Evolutionary conservation across 2,797 vertebrate genomes (phyloP).

Genomic region (Squalus acanthias): DNA sequence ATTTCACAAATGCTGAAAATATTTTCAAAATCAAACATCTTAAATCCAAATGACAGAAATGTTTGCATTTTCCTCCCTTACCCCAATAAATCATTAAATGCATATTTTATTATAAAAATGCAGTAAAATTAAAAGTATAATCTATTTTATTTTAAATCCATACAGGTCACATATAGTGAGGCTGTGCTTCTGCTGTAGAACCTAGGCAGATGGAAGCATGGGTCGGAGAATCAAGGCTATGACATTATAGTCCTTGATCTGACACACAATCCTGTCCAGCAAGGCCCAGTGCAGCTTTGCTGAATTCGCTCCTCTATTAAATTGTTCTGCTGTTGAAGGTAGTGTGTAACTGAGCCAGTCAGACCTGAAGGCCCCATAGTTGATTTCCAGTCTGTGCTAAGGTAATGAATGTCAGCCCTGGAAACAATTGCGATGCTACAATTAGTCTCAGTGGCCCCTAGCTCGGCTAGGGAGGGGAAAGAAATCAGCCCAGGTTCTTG

Average conservation of each 20-base stretch:
- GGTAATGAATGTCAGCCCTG: no score
- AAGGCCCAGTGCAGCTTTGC: no score
- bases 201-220: background rate
- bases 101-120: background rate
- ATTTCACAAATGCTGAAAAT: background rate
- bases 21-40: background rate
- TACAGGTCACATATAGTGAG: background rate
- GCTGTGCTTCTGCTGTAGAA: no score
- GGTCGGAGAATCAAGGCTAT: background rate
- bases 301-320: background rate
- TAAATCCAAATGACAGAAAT: background rate
- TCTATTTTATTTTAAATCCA: background rate
- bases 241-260: background rate
- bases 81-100: background rate
- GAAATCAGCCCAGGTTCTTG: background rate
- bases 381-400: background rate
- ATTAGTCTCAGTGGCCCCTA: background rate
- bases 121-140: background rate
- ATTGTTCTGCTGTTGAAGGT: background rate
- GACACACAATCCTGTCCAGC: background rate
- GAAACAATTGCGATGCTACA: background rate
- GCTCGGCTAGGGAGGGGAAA: background rate
- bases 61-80: background rate
- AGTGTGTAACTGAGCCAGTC: background rate
- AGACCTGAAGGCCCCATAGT: background rate